Evolutionary conservation across 1,140 invertebrate genomes (phyloP), one percentile per base, ranked within the genome.

Genomic region (Euura lappo): DNA sequence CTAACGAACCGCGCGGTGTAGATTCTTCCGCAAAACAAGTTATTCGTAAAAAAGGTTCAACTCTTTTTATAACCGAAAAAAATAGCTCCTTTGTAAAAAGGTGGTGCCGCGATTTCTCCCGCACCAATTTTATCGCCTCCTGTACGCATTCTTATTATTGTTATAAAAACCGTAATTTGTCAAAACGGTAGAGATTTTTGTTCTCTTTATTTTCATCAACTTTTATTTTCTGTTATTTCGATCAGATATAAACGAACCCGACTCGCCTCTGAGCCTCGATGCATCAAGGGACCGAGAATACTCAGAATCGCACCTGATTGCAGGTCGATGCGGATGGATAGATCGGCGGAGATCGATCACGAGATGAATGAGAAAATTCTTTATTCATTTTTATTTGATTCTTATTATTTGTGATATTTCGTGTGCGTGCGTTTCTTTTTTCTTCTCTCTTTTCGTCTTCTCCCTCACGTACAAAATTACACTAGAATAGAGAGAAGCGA

Each of bases 271-370:
- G 11, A 68, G 67, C 67, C 28, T 28, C 67, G 67, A 68, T 68
- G 2, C 67, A 68, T 68, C 67, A 68, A 11, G 11, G 11, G 28
- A n/a, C 11, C 11, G 67, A 68, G 11, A 68, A 68, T 68, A 11
- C 67, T 10, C 7, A 68, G 67, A 68, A 68, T 68, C 67, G 67
- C 67, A 68, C 67, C 67, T 68, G 67, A 68, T 68, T 28, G 67
- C 11, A 28, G 28, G 28, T 28, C 28, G 28, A 28, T 28, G 28
- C 28, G 28, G 28, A 28, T 28, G 28, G 28, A 28, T 68, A 11
- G 67, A 68, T 43, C 67, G 67, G 67, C 43, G 28, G 28, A 13
- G 67, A 68, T 68, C 67, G 43, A 68, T 68, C 67, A 68, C 67
- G 28, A 43, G 67, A 68, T 68, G 67, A 68, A 68, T 68, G 43